Evolutionary conservation across 2,797 vertebrate species (phyloP), one percentile per base, ranked within the genome.

Genomic region (Hypotaenidia okinawae): DNA sequence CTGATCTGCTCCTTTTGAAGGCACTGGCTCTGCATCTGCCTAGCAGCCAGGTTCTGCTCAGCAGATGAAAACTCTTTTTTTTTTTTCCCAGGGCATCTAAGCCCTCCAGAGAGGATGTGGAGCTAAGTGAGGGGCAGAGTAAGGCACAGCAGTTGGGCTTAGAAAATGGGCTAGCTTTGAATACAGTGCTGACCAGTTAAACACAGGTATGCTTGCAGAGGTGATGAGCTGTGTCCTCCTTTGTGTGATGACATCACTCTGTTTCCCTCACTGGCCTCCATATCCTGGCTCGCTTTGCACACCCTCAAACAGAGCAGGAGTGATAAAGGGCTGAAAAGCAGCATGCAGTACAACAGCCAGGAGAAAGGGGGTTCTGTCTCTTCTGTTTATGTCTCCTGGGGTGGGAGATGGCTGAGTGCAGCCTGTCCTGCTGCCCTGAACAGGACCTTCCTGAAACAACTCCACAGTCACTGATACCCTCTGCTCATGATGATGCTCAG

Each of bases 201-300:
- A 68, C 32, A 5, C 1, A 24, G n/a, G 35, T 22, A 41, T 11
- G 19, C 72, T 54, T 43, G 11, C 24, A 68, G 77, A 62, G 72
- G 10, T 88, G 83, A 51, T 32, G 41, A 14, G 28, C 63, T 69
- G 6, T n/a, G 0, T 61, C 57, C 6, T 70, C 78, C 80, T 25
- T 74, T 7, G 33, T 54, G 32, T 24, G 17, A 43, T 4, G 59
- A 10, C 30, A 22, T 37, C 1, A 3, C 33, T 59, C 18, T 8
- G 0, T 57, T 86, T 61, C 64, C 54, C 23, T 89, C 24, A 0
- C 45, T 45, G 49, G n/a, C 43, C 16, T 61, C 32, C 2, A 0
- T 43, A 32, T 32, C 15, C 32, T 45, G 43, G 43, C n/a, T 87
- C 25, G 5, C 18, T 19, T 45, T 45, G 43, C 70, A 21, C 0